Base-by-base conservation (phyloP, 2,888 invertebrate genomes). In the Acleris holmiana region DNA sequence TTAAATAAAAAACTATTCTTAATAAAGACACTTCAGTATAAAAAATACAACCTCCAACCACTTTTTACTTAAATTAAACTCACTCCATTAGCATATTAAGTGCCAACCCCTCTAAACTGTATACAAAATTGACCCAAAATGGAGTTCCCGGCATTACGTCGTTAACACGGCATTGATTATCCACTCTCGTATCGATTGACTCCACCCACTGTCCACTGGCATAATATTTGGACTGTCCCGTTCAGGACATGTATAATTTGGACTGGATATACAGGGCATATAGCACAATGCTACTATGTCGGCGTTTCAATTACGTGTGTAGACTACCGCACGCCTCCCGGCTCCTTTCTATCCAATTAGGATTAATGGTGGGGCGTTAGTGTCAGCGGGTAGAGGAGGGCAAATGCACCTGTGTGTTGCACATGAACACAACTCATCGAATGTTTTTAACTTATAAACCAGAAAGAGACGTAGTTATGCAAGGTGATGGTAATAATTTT, bases 311-410 rank as follows among this genome's bases (percentile, higher is more conserved):
- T 86, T 85, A 84, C 83, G 80, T 80, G 80, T 81, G 75, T 77
- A 78, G 78, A 77, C 78, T 80, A 81, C 75, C 75, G 75, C 68
- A 60, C 78, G 80, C 79, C 81, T 82, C 79, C 75, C 71, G 76
- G 77, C 79, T 82, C 82, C 84, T 83, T 76, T 79, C 81, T 78
- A 87, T 86, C 87, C 88, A 87, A 88, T 88, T 87, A 88, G 85
- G 87, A 86, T 86, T 88, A 84, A 73, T 70, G 80, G 77, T 73
- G n/a, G 8, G 76, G 76, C 59, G 48, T 3, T 41, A 76, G 23
- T 82, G 55, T 1, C 0, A 74, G 82, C 80, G 79, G 41, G 3
- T 48, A 23, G 10, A 10, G 17, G 10, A 17, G 19, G 19, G 17
- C 21, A 29, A 17, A 50, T 50, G 17, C 50, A 19, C 4, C 46